Percentiles rank a stretch among this genome's conserved stretches.
Evolutionary conservation across 2,113 vertebrate species (phyloP).

Genomic region (Setophaga coronata): DNA sequence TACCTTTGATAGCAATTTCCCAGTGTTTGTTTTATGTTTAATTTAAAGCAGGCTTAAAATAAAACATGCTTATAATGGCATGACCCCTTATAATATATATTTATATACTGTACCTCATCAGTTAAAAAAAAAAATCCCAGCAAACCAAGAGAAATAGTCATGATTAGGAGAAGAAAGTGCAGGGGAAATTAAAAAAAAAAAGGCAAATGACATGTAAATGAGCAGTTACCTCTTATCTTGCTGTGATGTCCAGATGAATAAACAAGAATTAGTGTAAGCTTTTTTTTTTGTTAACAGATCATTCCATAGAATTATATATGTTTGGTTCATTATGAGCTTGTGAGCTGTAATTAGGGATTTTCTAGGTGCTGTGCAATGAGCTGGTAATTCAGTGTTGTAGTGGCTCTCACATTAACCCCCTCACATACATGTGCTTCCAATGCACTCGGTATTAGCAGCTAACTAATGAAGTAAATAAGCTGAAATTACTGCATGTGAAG

Average conservation of each 20-base stretch:
- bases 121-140: not conserved
- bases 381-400: not conserved
- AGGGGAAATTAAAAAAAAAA: not conserved
- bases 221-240: not conserved
- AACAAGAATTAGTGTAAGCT: not conserved
- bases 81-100: not conserved
- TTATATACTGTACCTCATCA: not conserved
- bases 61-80: not conserved
- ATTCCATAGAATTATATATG: not conserved
- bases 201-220: not conserved
- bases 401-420: not conserved
- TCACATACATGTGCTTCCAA: not conserved
- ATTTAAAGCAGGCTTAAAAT: not conserved
- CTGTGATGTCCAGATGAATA: not conserved
- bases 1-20: not conserved
- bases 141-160: not conserved
- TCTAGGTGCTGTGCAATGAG: not conserved
- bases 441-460: not conserved
- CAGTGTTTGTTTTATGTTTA: not conserved
- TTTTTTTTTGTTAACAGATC: not conserved
- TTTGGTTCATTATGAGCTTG: not conserved
- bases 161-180: not conserved
- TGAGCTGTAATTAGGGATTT: not conserved
- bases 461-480: not conserved
- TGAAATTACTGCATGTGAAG: not conserved